A percentile compares a stretch with the other conserved stretches of the same genome.
These are phyloP conservation scores for Montifringilla adamsi DNA, from an alignment of 2,113 vertebrate species.

Conservation along the genomic window DNA sequence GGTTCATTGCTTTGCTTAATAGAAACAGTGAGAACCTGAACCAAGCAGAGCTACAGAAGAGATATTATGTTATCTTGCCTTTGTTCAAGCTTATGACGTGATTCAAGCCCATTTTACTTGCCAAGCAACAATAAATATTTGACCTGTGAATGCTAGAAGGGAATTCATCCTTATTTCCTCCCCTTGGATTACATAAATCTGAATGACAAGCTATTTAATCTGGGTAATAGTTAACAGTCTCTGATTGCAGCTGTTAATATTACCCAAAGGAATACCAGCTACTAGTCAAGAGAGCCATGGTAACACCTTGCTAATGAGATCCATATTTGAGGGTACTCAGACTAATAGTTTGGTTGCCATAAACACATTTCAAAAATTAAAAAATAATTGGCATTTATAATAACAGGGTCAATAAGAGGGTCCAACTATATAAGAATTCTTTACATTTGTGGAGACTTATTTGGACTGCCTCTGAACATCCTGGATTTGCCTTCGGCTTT, in stretches of 20 bases:
- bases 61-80: background rate
- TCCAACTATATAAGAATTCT: background rate
- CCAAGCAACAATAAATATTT: constrained; percentile 16
- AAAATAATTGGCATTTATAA: background rate
- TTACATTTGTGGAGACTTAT: background rate
- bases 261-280: constrained; percentile 43
- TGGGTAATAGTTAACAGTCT: constrained; percentile 50
- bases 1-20: constrained; percentile 4
- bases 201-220: constrained; percentile 42
- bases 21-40: background rate
- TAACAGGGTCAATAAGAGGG: background rate
- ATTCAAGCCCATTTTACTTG: background rate
- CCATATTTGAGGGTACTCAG: background rate
- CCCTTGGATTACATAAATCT: background rate
- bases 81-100: background rate
- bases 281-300: background rate
- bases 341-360: background rate
- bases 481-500: background rate
- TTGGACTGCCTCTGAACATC: background rate
- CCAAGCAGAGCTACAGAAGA: background rate
- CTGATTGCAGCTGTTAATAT: constrained; percentile 48
- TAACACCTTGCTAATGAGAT: constrained; percentile 41
- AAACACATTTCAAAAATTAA: background rate
- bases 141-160: background rate
- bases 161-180: constrained; percentile 28